Evolutionary conservation across 2,113 vertebrate species (phyloP).

Genomic region (Hydrochoerus hydrochaeris): DNA sequence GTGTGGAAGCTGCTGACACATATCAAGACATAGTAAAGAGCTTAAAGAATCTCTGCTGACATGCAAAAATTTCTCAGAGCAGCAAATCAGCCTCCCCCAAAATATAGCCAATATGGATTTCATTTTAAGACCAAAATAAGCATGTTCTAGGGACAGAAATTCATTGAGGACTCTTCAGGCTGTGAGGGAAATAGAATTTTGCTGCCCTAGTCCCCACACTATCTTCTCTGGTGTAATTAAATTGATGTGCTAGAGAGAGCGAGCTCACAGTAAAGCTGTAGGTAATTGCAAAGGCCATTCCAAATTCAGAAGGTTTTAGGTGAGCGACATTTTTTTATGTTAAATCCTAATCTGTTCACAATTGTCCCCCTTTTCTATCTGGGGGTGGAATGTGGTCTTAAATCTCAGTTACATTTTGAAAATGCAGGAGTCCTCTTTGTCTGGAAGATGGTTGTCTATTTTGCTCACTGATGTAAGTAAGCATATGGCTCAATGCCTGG

Average conservation of each 20-base stretch:
- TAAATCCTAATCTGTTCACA: neutral
- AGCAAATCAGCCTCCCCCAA: slow-evolving; percentile 27
- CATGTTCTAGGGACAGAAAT: slow-evolving; percentile 40
- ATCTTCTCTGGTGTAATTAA: slow-evolving; percentile 65
- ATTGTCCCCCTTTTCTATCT: neutral
- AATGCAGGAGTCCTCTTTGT: neutral
- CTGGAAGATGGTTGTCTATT: neutral
- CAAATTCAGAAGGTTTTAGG: neutral
- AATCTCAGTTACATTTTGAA: slow-evolving; percentile 12
- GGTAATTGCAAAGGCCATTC: neutral
- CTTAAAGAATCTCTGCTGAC: neutral
- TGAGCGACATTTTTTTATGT: neutral
- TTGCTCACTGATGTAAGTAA: neutral
- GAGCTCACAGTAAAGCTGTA: neutral
- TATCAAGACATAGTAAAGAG: neutral
- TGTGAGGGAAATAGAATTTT: slow-evolving; percentile 67
- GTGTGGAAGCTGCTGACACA: neutral
- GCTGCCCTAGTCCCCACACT: slow-evolving; percentile 42
- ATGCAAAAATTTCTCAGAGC: neutral
- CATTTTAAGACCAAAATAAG: slow-evolving; percentile 75
- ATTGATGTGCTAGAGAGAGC: neutral
- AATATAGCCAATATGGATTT: slow-evolving; percentile 57
- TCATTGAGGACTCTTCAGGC: slow-evolving; percentile 48
- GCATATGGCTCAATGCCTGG: neutral
- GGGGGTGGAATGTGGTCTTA: slow-evolving; percentile 12